These are phyloP conservation scores for Sylvilagus bachmani DNA, from an alignment of 2,113 vertebrate species.

Conservation along the genomic window DNA sequence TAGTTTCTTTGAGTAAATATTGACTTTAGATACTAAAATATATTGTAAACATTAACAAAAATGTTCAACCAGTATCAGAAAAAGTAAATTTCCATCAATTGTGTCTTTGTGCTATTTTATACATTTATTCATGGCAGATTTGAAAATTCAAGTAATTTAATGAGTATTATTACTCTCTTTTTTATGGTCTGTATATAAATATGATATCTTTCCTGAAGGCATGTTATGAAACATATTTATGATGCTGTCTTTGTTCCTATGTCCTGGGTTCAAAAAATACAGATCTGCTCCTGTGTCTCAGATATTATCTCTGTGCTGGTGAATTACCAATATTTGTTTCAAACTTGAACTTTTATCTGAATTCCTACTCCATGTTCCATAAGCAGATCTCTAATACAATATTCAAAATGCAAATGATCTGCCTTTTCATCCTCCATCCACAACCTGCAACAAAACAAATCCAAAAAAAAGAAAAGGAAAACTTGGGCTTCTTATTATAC, in stretches of 20 bases:
- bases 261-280: background rate
- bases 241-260: background rate
- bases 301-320: background rate
- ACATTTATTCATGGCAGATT: background rate
- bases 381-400: background rate
- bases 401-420: background rate
- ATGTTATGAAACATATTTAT: background rate
- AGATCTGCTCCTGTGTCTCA: background rate
- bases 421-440: background rate
- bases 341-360: background rate
- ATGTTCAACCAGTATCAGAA: background rate
- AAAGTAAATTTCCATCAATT: background rate
- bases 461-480: background rate
- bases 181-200: background rate
- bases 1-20: conserved; percentile 2
- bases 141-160: background rate
- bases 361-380: background rate
- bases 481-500: background rate
- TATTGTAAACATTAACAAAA: background rate
- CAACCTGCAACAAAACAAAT: background rate
- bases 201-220: background rate
- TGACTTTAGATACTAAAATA: background rate
- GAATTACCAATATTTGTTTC: background rate
- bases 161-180: background rate
- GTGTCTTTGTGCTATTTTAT: background rate